Conservation (phyloP, 2,888 invertebrate genomes). For the Melikaiella ostensackeni region DNA sequence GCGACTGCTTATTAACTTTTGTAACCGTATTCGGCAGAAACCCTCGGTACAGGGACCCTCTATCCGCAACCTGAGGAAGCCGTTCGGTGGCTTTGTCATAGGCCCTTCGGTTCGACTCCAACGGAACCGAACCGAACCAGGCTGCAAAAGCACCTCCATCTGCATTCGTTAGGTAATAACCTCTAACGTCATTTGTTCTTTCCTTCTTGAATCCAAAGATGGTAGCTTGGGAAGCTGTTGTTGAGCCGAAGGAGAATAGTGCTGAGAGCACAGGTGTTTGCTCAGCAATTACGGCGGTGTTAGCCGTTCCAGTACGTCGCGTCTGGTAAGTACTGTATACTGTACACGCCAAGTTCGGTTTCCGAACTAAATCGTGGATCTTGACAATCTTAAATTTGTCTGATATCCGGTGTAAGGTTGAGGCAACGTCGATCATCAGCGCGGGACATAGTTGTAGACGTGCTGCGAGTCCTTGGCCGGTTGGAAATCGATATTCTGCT, state of each 20-base stretch:
- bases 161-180: too few relatives aligned
- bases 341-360: neutral
- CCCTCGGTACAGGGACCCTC: too few relatives aligned
- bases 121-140: too few relatives aligned
- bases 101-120: too few relatives aligned
- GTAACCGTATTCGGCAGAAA: too few relatives aligned
- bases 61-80: too few relatives aligned
- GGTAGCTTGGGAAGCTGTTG: neutral
- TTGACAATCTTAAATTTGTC: neutral
- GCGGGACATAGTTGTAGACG: neutral
- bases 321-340: neutral
- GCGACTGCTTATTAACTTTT: too few relatives aligned
- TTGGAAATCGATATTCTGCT: neutral
- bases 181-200: neutral
- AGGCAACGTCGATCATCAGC: neutral
- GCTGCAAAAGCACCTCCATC: too few relatives aligned
- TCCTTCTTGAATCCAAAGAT: neutral
- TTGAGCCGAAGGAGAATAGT: neutral
- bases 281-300: accelerated
- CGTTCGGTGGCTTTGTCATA: too few relatives aligned
- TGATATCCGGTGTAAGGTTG: neutral
- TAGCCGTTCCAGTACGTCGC: too few relatives aligned
- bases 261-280: neutral
- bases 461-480: neutral
- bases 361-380: neutral